A percentile compares a stretch with the other conserved stretches of the same genome.
phyloP scores from a whole-genome alignment of 2,888 invertebrate genomes.

The Oxystoma pomonae region DNA sequence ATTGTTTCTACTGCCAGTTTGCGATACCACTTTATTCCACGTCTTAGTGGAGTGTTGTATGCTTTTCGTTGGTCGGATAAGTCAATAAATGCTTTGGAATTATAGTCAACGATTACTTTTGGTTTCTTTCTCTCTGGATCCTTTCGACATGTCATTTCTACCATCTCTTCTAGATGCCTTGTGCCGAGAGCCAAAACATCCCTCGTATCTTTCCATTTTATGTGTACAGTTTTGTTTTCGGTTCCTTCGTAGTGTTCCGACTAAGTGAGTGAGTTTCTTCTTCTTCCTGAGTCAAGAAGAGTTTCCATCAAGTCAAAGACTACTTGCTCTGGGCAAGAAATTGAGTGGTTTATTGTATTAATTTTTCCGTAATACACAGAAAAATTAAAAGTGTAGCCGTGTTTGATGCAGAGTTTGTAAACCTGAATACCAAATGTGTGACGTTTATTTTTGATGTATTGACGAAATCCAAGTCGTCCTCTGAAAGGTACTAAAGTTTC shows the following conservation, averaged over 20 bases:
- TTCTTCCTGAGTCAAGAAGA: slow-evolving; percentile 14
- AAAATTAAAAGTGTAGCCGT: no score
- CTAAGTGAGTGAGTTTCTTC: slow-evolving; percentile 12
- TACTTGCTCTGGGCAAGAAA: no score
- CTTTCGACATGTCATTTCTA: neutral
- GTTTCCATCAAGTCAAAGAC: no score
- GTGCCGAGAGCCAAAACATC: slow-evolving; percentile 18
- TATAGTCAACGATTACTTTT: neutral
- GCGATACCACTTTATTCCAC: slow-evolving; percentile 15
- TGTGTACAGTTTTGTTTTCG: slow-evolving; percentile 11
- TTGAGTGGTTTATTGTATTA: no score
- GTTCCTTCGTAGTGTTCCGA: slow-evolving; percentile 15
- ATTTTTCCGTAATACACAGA: slow-evolving; percentile 19
- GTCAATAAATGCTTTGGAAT: slow-evolving; percentile 16
- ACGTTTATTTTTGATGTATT: slow-evolving; percentile 24
- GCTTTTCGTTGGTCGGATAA: slow-evolving; percentile 15
- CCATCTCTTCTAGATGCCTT: slow-evolving; percentile 11
- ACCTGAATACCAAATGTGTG: slow-evolving; percentile 23
- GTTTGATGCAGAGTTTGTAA: slow-evolving; percentile 25
- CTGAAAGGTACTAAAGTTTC: slow-evolving; percentile 26
- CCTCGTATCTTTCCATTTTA: slow-evolving; percentile 16
- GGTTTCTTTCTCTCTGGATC: slow-evolving; percentile 9
- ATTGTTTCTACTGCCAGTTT: no score
- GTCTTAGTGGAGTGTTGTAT: slow-evolving; percentile 8
- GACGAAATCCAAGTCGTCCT: slow-evolving; percentile 20